A percentile compares a stretch with the other conserved stretches of the same genome.
Conservation (phyloP, 2,888 invertebrate genomes). For the Caenorhabditis afra region DNA sequence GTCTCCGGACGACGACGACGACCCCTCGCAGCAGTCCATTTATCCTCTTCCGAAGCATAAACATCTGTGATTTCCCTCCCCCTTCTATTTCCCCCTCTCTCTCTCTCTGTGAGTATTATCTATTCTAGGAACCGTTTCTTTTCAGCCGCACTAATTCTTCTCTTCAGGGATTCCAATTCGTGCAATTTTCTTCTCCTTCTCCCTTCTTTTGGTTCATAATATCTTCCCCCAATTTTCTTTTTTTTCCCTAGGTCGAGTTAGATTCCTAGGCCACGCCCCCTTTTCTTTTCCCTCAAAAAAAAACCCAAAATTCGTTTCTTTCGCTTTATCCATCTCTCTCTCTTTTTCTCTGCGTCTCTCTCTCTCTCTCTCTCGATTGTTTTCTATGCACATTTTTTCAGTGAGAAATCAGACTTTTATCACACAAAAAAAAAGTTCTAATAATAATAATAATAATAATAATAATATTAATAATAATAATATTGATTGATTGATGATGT, state of each 20-base stretch:
- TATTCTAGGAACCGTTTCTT: slow-evolving; percentile 48
- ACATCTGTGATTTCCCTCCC: slow-evolving; percentile 41
- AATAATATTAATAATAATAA: slow-evolving; percentile 16
- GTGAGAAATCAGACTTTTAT: slow-evolving; percentile 1
- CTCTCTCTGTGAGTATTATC: slow-evolving; percentile 31
- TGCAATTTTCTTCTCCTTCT: slow-evolving; percentile 35
- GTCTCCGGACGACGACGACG: not conserved
- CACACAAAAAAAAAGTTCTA: not conserved
- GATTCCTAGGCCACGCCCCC: slow-evolving; percentile 23
- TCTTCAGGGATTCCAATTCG: slow-evolving; percentile 36
- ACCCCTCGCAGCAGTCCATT: slow-evolving; percentile 2
- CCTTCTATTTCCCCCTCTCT: not conserved
- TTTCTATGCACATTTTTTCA: slow-evolving; percentile 37
- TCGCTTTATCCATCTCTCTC: slow-evolving; percentile 47
- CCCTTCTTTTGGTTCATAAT: slow-evolving; percentile 20
- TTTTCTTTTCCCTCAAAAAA: slow-evolving; percentile 6
- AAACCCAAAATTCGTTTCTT: slow-evolving; percentile 52
- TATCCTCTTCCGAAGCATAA: slow-evolving; percentile 23
- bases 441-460: slow-evolving; percentile 12
- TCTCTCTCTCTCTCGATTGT: slow-evolving; percentile 5
- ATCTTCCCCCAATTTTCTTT: not conserved
- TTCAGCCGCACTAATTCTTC: slow-evolving; percentile 14
- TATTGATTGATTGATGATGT: too few species aligned
- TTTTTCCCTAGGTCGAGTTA: not conserved
- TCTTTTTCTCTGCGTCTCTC: slow-evolving; percentile 15